Conservation (phyloP, 1,140 invertebrate species). For the Gryllus bimaculatus region DNA sequence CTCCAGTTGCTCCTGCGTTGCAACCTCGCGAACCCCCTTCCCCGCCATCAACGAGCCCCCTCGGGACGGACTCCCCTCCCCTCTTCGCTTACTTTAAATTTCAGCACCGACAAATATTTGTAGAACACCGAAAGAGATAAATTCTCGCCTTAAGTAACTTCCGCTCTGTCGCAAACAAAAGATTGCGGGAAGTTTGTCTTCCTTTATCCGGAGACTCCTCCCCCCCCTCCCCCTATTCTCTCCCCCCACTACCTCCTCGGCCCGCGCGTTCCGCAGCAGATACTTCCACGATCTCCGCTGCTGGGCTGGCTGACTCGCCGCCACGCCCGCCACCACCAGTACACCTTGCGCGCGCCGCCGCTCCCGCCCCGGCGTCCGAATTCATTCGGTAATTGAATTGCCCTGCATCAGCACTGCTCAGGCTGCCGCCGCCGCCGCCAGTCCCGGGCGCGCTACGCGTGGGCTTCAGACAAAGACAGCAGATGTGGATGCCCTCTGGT, state of each 20-base stretch:
- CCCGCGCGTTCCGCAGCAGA: too few relatives aligned
- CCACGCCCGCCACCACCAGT: too few relatives aligned
- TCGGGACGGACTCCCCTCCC: neutral
- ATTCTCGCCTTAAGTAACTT: conserved; percentile 1
- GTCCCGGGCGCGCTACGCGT: too few relatives aligned
- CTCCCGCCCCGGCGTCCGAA: neutral
- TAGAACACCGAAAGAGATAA: conserved; percentile 4
- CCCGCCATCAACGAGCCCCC: too few relatives aligned
- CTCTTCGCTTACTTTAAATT: neutral
- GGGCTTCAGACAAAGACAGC: too few relatives aligned
- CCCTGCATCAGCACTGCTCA: neutral
- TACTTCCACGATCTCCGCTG: too few relatives aligned
- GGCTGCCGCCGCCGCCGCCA: too few relatives aligned
- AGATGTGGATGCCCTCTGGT: too few relatives aligned
- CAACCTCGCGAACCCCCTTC: too few relatives aligned
- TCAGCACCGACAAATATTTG: conserved; percentile 4
- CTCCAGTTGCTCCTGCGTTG: too few relatives aligned
- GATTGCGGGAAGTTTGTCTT: conserved; percentile 3
- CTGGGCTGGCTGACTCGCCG: neutral
- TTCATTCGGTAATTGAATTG: conserved; percentile 5
- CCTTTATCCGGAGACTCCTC: neutral
- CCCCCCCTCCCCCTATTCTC: neutral
- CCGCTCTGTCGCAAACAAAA: conserved; percentile 3
- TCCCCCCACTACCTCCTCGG: too few relatives aligned
- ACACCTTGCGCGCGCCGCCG: too few relatives aligned